phyloP scores from a whole-genome alignment of 2,113 vertebrate genomes.

The Phodopus roborovskii region DNA sequence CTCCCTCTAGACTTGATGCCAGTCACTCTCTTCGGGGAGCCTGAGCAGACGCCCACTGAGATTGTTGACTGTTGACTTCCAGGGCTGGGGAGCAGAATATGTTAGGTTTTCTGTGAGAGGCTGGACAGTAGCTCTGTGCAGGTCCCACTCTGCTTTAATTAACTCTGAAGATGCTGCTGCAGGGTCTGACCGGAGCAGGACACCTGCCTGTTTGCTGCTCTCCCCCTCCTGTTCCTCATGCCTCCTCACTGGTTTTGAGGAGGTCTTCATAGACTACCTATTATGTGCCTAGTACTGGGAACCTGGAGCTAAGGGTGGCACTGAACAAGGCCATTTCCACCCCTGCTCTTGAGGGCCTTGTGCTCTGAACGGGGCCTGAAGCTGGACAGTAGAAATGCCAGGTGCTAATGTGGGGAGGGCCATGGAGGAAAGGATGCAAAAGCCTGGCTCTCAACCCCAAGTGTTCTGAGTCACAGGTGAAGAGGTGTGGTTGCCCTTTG shows the following conservation, averaged over 20 bases:
- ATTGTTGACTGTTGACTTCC: neutral
- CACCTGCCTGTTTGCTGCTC: neutral
- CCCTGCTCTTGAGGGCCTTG: neutral
- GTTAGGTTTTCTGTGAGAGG: neutral
- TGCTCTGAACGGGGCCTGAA: rapidly evolving
- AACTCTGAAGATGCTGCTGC: neutral
- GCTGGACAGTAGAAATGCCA: neutral
- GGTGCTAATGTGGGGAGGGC: no score
- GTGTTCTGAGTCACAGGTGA: neutral
- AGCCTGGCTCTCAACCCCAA: neutral
- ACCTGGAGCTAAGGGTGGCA: neutral
- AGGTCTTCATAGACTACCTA: neutral
- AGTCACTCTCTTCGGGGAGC: neutral
- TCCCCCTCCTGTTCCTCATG: neutral
- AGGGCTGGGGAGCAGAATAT: neutral
- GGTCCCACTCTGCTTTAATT: neutral
- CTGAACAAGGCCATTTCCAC: neutral
- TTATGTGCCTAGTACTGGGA: neutral
- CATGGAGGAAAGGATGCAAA: neutral
- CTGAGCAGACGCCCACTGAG: neutral
- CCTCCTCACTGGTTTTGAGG: neutral
- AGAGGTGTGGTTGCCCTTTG: neutral
- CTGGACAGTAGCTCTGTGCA: neutral
- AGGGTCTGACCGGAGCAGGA: no score
- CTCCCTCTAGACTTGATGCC: neutral